phyloP scores from a whole-genome alignment of 2,888 invertebrate species.

The Eupsilia transversa region DNA sequence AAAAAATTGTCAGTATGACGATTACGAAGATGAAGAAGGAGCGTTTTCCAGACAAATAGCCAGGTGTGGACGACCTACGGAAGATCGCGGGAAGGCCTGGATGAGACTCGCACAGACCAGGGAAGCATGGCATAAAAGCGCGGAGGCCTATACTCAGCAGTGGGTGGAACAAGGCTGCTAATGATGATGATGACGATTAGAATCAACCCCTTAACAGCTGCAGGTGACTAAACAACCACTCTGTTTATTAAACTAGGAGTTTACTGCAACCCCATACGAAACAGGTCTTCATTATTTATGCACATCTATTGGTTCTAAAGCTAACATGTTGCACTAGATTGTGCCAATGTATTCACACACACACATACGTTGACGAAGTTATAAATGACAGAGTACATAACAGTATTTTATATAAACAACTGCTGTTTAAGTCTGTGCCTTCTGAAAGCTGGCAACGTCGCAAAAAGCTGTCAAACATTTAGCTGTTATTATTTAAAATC shows the following conservation, averaged over 20 bases:
- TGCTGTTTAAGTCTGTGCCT: no score
- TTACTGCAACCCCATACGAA: slow-evolving; percentile 1
- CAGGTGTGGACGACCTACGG: not conserved
- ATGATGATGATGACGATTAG: not conserved
- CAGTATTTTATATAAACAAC: no score
- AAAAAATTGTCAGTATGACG: not conserved
- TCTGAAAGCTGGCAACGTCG: no score
- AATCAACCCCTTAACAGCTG: not conserved
- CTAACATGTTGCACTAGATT: slow-evolving; percentile 1
- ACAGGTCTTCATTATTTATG: slow-evolving; percentile 29
- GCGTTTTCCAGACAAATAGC: not conserved
- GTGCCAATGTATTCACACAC: slow-evolving; percentile 19
- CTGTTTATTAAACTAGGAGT: not conserved
- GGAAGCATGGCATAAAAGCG: not conserved
- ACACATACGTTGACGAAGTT: no score
- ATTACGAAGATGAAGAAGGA: not conserved
- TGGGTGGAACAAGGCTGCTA: not conserved
- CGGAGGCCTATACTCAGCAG: not conserved
- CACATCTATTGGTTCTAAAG: not conserved
- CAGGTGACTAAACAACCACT: not conserved
- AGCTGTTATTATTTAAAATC: no score
- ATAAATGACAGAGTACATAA: no score
- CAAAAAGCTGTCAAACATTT: no score
- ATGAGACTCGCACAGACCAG: not conserved
- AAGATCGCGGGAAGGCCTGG: not conserved